Evolutionary conservation across 2,888 invertebrate species (phyloP), one percentile per base, ranked within the genome.

Genomic region (Tenthredo notha): DNA sequence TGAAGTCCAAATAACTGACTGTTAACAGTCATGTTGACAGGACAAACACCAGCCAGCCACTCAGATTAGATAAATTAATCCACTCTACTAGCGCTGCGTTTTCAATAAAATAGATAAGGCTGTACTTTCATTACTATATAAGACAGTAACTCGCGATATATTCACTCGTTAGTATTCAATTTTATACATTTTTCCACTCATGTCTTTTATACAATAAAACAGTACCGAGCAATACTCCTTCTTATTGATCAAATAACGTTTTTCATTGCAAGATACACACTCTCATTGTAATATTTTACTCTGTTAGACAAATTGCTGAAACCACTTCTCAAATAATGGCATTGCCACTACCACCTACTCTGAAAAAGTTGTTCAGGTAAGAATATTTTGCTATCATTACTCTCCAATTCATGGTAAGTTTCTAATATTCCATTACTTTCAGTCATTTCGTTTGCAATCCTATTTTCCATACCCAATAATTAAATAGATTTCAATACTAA

Each of bases 311-410:
- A 21, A 43, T 67, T 33, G 67, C 67, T 67, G 67, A 67, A 5
- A 25, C 29, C 12, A 33, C 33, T 10, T 29, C 12, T 21, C 29
- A 9, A 10, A 21, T 58, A 82, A 90, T 90, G 91, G 88, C 88
- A 25, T 67, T 82, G 40, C 86, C 87, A 85, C 85, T 92, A 47
- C 92, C 92, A 84, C 40, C 88, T 7, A 75, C 88, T 43, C 87
- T 92, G n/a, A 78, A 86, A 67, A 90, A 89, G 21, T 88, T 92
- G 54, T 92, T 92, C 72, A 88, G 90, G 92, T 91, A 88, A 84
- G 84, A 85, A 83, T 67, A 67, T 85, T 67, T 9, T 15, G 29
- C 72, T 54, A 25, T 43, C 78, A 58, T 78, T 29, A 85, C 85
- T 80, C 84, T 86, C 10, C 37, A n/a, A n/a, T 84, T 61, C 5